These are phyloP conservation scores for Sebastes reedi DNA, from an alignment of 2,797 vertebrate species.

Conservation along the genomic window DNA sequence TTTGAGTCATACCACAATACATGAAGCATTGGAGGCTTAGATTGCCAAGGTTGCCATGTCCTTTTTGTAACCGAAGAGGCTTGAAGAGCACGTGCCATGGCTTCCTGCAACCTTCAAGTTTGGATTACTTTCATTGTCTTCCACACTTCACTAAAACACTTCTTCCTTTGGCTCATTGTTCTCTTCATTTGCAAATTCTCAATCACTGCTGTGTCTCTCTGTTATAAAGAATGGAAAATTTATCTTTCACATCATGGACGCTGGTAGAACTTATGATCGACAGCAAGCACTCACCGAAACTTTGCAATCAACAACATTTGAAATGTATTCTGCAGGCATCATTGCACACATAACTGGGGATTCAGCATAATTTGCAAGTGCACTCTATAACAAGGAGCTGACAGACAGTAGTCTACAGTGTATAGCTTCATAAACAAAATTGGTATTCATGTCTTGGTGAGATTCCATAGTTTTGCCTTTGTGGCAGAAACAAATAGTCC, in stretches of 20 bases:
- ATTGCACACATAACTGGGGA: slow-evolving; percentile 47
- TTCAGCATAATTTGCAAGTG: slow-evolving; percentile 46
- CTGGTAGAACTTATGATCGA: slow-evolving; percentile 14
- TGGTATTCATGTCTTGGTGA: slow-evolving; percentile 49
- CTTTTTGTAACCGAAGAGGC: background rate
- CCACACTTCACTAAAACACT: background rate
- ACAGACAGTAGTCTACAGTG: slow-evolving; percentile 14
- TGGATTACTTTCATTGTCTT: background rate
- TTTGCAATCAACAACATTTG: slow-evolving; percentile 42
- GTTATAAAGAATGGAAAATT: slow-evolving; percentile 8
- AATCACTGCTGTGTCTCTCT: background rate
- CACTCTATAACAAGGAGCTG: slow-evolving; percentile 28
- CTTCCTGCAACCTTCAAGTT: background rate
- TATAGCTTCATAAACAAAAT: slow-evolving; percentile 45
- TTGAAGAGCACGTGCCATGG: background rate
- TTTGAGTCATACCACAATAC: background rate
- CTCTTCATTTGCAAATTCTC: slow-evolving; percentile 2
- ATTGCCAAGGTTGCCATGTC: background rate
- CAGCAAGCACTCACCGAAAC: slow-evolving; percentile 28
- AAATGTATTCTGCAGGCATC: slow-evolving; percentile 62
- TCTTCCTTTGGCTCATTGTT: background rate
- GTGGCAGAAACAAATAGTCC: slow-evolving; percentile 36
- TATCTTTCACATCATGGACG: slow-evolving; percentile 19
- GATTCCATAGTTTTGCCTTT: slow-evolving; percentile 36
- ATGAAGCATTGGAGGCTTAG: background rate